Percentiles rank a stretch among this genome's conserved stretches.
Conservation (phyloP, 1,140 invertebrate genomes). For the Brachionus asplanchnoidis region DNA sequence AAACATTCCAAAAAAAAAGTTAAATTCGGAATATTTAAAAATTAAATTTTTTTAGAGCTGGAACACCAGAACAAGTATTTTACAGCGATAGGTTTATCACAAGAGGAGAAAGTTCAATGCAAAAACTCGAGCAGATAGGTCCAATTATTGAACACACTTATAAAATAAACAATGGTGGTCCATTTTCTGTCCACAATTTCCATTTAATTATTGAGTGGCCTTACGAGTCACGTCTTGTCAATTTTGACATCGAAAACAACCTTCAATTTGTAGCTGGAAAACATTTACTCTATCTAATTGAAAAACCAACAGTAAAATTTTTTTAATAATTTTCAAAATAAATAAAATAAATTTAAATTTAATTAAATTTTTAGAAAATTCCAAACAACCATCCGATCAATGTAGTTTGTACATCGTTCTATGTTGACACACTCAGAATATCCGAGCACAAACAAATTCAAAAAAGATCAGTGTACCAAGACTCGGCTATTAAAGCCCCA, state of each 20-base stretch:
- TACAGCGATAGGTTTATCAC: neutral
- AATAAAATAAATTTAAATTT: neutral
- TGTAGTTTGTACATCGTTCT: neutral
- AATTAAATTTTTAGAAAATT: conserved; percentile 24
- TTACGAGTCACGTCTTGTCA: conserved; percentile 1
- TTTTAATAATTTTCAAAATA: neutral
- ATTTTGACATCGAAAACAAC: conserved; percentile 9
- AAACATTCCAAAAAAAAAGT: no score
- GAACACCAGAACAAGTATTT: conserved; percentile 34
- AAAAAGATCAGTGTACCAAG: neutral
- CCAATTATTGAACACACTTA: conserved; percentile 23
- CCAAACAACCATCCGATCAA: conserved; percentile 39
- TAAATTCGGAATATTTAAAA: neutral
- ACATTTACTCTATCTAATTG: conserved; percentile 37
- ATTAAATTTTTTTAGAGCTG: neutral
- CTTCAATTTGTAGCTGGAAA: neutral
- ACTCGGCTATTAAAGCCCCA: neutral
- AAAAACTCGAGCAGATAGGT: conserved; percentile 38
- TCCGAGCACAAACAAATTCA: neutral
- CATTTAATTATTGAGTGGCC: conserved; percentile 37
- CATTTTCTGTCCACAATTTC: neutral
- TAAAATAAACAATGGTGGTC: conserved; percentile 34
- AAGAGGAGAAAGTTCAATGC: conserved; percentile 21
- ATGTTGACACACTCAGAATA: neutral
- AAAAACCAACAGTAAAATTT: conserved; percentile 4